Base-by-base conservation (phyloP, 2,113 vertebrate genomes). In the Chunga burmeisteri region DNA sequence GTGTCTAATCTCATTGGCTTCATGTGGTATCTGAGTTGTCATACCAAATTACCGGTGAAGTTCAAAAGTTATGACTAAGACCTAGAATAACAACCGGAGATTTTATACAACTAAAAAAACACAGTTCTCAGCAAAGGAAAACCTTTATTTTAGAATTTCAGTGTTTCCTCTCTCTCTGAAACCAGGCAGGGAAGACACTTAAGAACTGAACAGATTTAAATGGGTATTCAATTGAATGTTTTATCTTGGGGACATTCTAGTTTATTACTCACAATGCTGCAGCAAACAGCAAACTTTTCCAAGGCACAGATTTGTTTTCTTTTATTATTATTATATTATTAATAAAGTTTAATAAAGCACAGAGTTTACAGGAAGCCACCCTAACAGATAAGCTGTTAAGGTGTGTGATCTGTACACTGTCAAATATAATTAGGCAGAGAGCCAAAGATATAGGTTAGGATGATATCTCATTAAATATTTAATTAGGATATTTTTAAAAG, bases 401-500 rank as follows among this genome's bases (percentile, higher is more conserved):
- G 82, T 4, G 38, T 65, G 49, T 84, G 61, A 86, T 93, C 67
- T 89, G 72, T 59, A 78, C 83, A 26, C 77, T 89, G 68, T 81
- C 81, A 91, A 90, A 93, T 73, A 93, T 65, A 90, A 97, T 92
- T 93, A 93, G 94, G 85, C 81, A 65, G 58, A 77, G 36, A 78
- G 89, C 80, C 83, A 94, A 81, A 81, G 77, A 81, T n/a, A 49
- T 78, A 87, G 81, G 81, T 81, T 94, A 59, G 68, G 38, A 72
- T 78, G 68, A 63, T 55, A 94, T 42, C 66, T 89, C 70, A 79
- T 91, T 96, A 93, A 97, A 96, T 91, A 94, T 96, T 96, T 95
- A 93, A 96, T 91, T 74, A 89, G 61, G 83, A 81, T 93, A 68
- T 89, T 75, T 95, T 93, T 67, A 44, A 96, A 97, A 96, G 93